Evolutionary conservation across 1,140 invertebrate genomes (phyloP), one percentile per base, ranked within the genome.

Genomic region (Tetramorium alpestre): DNA sequence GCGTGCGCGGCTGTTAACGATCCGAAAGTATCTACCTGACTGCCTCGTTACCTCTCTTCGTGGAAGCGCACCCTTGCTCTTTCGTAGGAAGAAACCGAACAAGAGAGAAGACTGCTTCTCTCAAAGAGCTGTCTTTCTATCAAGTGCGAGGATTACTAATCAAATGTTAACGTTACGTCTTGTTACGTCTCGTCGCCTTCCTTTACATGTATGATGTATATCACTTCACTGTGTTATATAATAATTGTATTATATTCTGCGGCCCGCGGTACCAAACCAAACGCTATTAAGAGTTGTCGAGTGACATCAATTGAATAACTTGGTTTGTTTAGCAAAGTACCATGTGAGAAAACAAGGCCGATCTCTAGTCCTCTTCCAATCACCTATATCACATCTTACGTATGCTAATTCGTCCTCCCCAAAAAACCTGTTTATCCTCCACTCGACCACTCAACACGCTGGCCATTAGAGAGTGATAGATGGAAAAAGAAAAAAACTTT

Each of bases 31-130:
- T 54, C 78, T 89, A 81, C 64, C 78, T 70, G 78, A 58, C 65
- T 51, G 64, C 28, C 88, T 89, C 56, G 72, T 89, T 89, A 84
- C 58, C 77, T 87, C 72, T 58, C 65, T 89, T 89, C 88, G 88
- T 89, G 87, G 87, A 89, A 89, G 69, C 33, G 54, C 64, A 56
- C 47, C 64, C 78, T 51, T 72, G 25, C 60, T 70, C 65, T 58
- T 51, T 81, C 65, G 49, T 8, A 56, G 82, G 16, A 86, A 89
- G 81, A 88, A 86, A 88, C 8, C 28, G 49, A 70, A 81, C 6
- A 28, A 65, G 33, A 69, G 44, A 51, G 25, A 18, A 18, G 16
- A 0, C 5, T 2, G 8, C n/a, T 56, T 22, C 44, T 22, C 44
- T 47, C 51, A 41, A 33, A 62, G 28, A 62, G 18, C 72, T 41